phyloP scores from a whole-genome alignment of 2,113 vertebrate species.

The Pituophis catenifer region DNA sequence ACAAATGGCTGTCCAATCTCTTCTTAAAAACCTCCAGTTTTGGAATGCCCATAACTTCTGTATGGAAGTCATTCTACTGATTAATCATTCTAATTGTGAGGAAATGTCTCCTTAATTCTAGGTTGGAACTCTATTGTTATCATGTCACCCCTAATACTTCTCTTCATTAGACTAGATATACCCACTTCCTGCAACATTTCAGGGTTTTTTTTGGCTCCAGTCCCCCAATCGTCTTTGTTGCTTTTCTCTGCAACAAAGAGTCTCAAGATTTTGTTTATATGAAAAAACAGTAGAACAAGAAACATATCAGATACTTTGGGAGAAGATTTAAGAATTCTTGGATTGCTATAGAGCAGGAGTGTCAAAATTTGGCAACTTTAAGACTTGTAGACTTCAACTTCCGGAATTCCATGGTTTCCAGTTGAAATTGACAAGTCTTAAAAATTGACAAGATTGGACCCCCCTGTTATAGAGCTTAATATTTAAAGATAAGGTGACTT shows the following conservation, averaged over 20 bases:
- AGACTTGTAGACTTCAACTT: neutral
- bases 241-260: neutral
- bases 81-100: neutral
- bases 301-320: neutral
- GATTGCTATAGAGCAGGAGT: neutral
- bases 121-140: neutral
- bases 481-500: neutral
- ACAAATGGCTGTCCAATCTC: neutral
- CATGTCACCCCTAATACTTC: neutral
- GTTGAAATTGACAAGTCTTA: neutral
- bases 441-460: neutral
- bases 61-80: neutral
- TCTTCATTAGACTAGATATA: neutral
- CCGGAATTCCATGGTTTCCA: neutral
- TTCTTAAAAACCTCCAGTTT: neutral
- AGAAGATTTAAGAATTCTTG: neutral
- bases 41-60: neutral
- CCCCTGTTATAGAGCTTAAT: neutral
- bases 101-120: neutral
- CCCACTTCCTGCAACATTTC: neutral
- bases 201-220: neutral
- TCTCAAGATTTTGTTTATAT: neutral
- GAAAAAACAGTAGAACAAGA: neutral
- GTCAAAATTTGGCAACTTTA: neutral
- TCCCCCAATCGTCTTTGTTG: neutral